A percentile compares a stretch with the other conserved stretches of the same genome.
Conservation (phyloP, 1,140 invertebrate species). For the Musca domestica region DNA sequence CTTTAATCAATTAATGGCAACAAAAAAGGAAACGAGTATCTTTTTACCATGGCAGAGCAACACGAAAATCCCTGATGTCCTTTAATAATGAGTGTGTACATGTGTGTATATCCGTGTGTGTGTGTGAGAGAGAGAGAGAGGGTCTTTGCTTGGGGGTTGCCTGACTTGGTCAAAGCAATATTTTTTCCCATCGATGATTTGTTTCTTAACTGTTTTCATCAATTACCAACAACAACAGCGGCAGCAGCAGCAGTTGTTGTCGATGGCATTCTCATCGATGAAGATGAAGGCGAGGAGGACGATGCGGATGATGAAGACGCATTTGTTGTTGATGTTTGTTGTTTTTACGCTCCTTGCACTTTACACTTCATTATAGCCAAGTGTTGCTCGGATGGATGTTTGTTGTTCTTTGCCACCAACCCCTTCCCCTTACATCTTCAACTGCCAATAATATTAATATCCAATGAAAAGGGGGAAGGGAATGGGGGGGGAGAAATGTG, state of each 20-base stretch:
- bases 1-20: no score
- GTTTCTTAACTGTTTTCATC: not conserved
- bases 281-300: not conserved
- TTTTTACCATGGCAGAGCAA: no score
- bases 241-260: not conserved
- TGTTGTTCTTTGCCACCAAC: not conserved
- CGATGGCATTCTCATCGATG: not conserved
- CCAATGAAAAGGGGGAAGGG: not conserved
- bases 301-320: no score
- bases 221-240: constrained; percentile 6
- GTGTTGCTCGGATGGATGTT: not conserved
- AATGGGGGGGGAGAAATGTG: no score
- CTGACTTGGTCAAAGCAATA: no score
- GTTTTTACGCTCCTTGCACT: constrained; percentile 7
- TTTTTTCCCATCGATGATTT: no score
- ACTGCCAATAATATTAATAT: not conserved
- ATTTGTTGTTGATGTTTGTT: constrained; percentile 3
- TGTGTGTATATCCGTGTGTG: no score
- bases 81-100: no score
- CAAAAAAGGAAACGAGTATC: no score
- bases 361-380: constrained; percentile 18
- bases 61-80: no score
- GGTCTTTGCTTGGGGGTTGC: no score
- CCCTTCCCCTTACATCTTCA: not conserved
- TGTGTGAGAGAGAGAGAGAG: not conserved